phyloP scores from a whole-genome alignment of 2,797 vertebrate species.

The Aselliscus stoliczkanus region DNA sequence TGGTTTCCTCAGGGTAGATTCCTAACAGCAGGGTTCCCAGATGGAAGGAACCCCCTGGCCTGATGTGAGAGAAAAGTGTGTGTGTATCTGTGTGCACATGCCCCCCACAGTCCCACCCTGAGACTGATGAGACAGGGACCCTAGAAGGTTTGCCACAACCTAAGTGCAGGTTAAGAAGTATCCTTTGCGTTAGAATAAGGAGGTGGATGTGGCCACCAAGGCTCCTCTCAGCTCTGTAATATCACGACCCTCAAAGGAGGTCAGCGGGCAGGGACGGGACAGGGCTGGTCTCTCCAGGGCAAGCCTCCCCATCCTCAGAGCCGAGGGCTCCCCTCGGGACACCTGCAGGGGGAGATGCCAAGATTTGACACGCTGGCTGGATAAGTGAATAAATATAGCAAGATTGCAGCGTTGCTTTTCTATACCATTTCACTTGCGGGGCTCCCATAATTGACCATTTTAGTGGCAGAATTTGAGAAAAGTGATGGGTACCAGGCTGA shows the following conservation, averaged over 20 bases:
- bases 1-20: not conserved
- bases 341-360: not conserved
- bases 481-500: not conserved
- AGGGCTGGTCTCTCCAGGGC: no score
- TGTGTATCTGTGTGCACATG: rapidly evolving
- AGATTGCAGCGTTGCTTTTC: not conserved
- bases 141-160: not conserved
- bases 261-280: not conserved
- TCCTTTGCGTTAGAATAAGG: not conserved
- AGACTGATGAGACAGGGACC: not conserved
- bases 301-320: not conserved
- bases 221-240: not conserved
- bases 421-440: not conserved
- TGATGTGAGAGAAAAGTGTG: not conserved
- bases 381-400: not conserved
- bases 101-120: not conserved
- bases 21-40: not conserved
- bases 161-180: no score
- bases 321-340: not conserved
- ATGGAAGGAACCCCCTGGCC: not conserved
- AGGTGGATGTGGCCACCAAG: not conserved
- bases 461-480: not conserved
- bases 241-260: not conserved
- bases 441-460: not conserved
- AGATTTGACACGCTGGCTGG: not conserved